phyloP scores from a whole-genome alignment of 2,888 invertebrate genomes.

The Germaria angustata region DNA sequence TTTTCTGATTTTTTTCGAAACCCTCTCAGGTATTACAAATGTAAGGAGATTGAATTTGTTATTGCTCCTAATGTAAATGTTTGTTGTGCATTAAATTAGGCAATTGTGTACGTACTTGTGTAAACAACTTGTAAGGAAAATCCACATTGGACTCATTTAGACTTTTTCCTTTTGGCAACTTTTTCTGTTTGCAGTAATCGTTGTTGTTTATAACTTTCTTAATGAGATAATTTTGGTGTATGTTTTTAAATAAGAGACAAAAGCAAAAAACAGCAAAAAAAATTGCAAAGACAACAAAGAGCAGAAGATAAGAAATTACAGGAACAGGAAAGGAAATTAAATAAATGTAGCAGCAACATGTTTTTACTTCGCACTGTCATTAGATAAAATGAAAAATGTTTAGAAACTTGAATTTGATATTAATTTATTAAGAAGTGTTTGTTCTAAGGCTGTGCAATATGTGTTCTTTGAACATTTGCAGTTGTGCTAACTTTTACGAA shows the following conservation, averaged over 20 bases:
- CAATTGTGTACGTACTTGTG: background rate
- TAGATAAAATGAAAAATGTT: slow-evolving; percentile 13
- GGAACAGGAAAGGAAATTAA: slow-evolving; percentile 36
- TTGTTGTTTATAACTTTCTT: slow-evolving; percentile 55
- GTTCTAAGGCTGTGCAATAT: no score
- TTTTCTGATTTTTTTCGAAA: no score
- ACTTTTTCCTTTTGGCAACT: slow-evolving; percentile 47
- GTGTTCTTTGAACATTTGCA: no score
- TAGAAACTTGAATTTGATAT: slow-evolving; percentile 18
- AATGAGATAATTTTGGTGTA: slow-evolving; percentile 41
- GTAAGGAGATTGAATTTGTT: no score
- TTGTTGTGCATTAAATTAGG: background rate
- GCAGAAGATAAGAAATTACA: slow-evolving; percentile 16
- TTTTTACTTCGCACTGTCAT: slow-evolving; percentile 30
- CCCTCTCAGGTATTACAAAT: no score
- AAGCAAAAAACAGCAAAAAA: background rate
- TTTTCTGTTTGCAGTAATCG: slow-evolving; percentile 47
- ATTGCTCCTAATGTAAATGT: no score
- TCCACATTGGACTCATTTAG: slow-evolving; percentile 63
- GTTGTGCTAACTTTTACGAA: no score
- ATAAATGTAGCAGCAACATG: slow-evolving; percentile 36
- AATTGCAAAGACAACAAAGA: background rate
- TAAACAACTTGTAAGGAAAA: slow-evolving; percentile 46
- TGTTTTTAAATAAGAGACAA: slow-evolving; percentile 3
- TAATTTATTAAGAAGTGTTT: slow-evolving; percentile 23